Evolutionary conservation across 2,888 invertebrate genomes (phyloP), one percentile per base, ranked within the genome.

Genomic region (Archaeoteleia sp.): DNA sequence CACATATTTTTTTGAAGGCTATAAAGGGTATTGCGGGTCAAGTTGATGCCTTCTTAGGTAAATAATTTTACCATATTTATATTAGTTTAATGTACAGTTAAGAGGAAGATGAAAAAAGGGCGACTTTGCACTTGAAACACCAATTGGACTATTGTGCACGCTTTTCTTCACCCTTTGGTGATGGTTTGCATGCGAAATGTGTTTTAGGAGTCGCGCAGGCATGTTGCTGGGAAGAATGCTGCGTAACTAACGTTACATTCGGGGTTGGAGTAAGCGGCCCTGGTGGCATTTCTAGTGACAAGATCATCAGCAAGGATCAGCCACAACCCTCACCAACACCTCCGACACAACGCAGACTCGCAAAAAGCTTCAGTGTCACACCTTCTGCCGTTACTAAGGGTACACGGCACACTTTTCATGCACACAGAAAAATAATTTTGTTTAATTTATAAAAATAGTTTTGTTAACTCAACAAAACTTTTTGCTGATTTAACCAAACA

Each of bases 1-100:
- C 97, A 0, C 88, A 91, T 68, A 97, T 97, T 82, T 98, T 98
- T 88, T 90, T 94, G 74, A 95, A 94, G 83, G 96, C 97, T 5
- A 95, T 98, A 88, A 93, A 93, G 85, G 97, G 97, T 29, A 90
- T 98, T 63, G 95, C 97, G 0, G 93, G 93, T 20, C 93, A 97
- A 82, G 96, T 97, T 8, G 97, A 98, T 87, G 96, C 97, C 1
- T 98, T 97, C 87, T 88, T 98, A 71, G 97, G 97, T 95, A 88
- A 87, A 86, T 12, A 37, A 34, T 12, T 4, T 7, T 9, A 2
- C n/a, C n/a, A n/a, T n/a, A n/a, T n/a, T n/a, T n/a, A n/a, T n/a
- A n/a, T n/a, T n/a, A n/a, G n/a, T n/a, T n/a, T n/a, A n/a, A n/a
- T 53, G 32, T 42, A 42, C 8, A 40, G 10, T n/a, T n/a, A n/a